Evolutionary conservation across 2,797 vertebrate species (phyloP), one percentile per base, ranked within the genome.

Genomic region (Notolepis coatsorum): DNA sequence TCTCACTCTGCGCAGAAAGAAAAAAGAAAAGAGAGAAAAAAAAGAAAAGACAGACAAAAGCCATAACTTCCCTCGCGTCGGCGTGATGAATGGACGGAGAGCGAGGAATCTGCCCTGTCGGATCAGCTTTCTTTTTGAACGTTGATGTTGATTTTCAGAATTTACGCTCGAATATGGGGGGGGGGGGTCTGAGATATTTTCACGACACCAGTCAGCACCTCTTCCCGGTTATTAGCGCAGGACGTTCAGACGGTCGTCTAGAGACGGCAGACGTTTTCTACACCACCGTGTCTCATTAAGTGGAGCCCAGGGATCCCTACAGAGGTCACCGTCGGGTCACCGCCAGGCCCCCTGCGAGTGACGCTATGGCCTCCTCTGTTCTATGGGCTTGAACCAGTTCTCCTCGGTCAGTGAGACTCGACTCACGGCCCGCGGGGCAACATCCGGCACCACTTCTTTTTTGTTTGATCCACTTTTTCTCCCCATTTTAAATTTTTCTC

Each of bases 331-430:
- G 37, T 25, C 25, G 52, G 69, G 55, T 81, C 75, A 68, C 71
- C 57, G 37, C 28, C 25, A 10, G 59, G 65, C 67, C 69, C 75
- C 33, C 65, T 71, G 65, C 2, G 5, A 33, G 42, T 13, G 4
- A 27, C 15, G 35, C 33, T 35, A 55, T 73, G 73, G 56, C 66
- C 65, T 65, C 66, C 65, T 65, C 59, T 65, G 73, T 72, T 83
- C 68, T 49, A 63, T 53, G 83, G 62, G 69, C 79, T 71, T 87
- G 81, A 87, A 79, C 83, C 75, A 85, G 2, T 81, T 88, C 65
- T 78, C 47, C n/a, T n/a, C n/a, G n/a, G n/a, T n/a, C n/a, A n/a
- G n/a, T n/a, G n/a, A n/a, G n/a, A n/a, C n/a, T n/a, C n/a, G n/a
- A n/a, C n/a, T n/a, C n/a, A n/a, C n/a, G n/a, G n/a, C n/a, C n/a